Evolutionary conservation across 2,797 vertebrate species (phyloP), one percentile per base, ranked within the genome.

Genomic region (Protosalanx chinensis): DNA sequence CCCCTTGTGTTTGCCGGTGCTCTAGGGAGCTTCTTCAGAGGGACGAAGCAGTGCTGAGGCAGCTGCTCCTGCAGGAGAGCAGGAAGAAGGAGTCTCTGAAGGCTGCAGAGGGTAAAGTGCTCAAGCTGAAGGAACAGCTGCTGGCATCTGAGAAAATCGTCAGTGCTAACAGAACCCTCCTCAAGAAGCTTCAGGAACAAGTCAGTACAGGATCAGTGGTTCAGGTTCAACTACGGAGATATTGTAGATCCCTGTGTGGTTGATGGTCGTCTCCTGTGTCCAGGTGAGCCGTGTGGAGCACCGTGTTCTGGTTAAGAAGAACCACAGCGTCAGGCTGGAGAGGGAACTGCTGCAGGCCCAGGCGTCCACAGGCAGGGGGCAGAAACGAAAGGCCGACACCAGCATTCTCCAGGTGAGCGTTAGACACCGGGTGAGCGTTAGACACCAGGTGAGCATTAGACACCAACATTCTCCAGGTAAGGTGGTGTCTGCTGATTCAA

Each of bases 111-210:
- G 89, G 91, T 62, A 98, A 98, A 77, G 93, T 96, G 72, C 82
- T 84, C 75, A 93, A 94, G 69, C 92, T 98, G 35, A 91, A 93
- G 13, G 97, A 99, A 78, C 97, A 99, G 85, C 91, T 98, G 53
- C 93, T 94, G 82, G 96, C 96, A 8, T 94, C 95, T 0, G 96
- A 98, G 87, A 98, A 95, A 88, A 94, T 98, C 15, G 90, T 93
- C 41, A 90, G 76, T 4, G 96, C 93, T 59, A 98, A 97, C 88
- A 93, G 80, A 72, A 90, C 92, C 0, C 93, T 98, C 82, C 92
- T 98, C 64, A 96, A 93, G 89, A 98, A 96, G 79, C 92, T 98
- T 74, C 96, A 96, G 81, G 97, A 99, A 79, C 97, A 99, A 93
- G 97, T 97, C 87, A 12, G 72, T 41, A 41, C 37, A 41, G 37